Conservation (phyloP, 2,113 vertebrate species). For the Platysternon megacephalum region DNA sequence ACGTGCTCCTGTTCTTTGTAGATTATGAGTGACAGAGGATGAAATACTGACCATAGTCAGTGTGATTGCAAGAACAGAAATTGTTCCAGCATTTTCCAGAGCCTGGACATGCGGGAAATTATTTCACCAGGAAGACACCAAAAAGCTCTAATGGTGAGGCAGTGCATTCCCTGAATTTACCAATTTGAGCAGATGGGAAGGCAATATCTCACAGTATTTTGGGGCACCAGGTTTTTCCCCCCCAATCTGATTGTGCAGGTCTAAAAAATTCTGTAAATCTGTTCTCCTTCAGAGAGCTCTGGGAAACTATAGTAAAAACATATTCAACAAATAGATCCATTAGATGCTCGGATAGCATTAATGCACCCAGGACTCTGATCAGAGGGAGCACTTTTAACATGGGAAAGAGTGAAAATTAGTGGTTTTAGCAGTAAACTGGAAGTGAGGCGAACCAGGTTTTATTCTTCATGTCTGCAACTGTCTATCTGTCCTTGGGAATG, state of each 20-base stretch:
- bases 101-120: not conserved
- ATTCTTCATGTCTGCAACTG: slow-evolving; percentile 12
- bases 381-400: not conserved
- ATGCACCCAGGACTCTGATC: not conserved
- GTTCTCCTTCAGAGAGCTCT: not conserved
- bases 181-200: not conserved
- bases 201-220: not conserved
- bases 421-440: not conserved
- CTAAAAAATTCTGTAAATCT: not conserved
- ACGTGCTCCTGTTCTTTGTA: slow-evolving; percentile 13
- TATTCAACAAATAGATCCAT: not conserved
- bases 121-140: not conserved
- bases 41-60: slow-evolving; percentile 19
- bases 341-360: not conserved
- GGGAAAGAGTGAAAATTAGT: not conserved
- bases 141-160: not conserved
- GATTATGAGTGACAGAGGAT: not conserved
- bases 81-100: slow-evolving; percentile 38
- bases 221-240: not conserved
- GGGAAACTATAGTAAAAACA: not conserved
- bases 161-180: slow-evolving; percentile 28
- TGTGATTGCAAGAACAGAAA: slow-evolving; percentile 36
- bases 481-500: not conserved
- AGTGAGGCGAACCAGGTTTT: not conserved
- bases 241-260: not conserved